These are phyloP conservation scores for Drosophila subquinaria DNA, from an alignment of 2,888 invertebrate species.

Conservation along the genomic window DNA sequence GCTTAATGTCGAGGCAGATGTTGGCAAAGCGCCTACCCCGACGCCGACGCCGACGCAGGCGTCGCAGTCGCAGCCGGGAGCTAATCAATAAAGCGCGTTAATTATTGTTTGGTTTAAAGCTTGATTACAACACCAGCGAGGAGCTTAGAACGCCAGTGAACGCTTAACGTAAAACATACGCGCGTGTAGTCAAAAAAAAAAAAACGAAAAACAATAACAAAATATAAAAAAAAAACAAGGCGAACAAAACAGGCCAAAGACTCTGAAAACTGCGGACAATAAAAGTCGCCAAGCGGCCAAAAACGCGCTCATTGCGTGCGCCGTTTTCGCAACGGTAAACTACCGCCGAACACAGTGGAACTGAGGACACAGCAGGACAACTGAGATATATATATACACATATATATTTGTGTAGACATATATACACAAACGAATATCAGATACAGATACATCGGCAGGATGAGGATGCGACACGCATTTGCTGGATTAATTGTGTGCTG, in stretches of 20 bases:
- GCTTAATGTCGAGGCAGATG: slow-evolving; percentile 16
- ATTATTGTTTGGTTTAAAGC: slow-evolving; percentile 80
- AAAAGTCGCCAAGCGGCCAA: slow-evolving; percentile 75
- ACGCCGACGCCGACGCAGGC: slow-evolving; percentile 2
- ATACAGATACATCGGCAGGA: slow-evolving; percentile 36
- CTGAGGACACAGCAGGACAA: slow-evolving; percentile 13
- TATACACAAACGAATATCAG: slow-evolving; percentile 8
- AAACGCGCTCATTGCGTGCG: slow-evolving; percentile 76
- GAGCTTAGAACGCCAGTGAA: slow-evolving; percentile 70
- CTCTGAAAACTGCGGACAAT: slow-evolving; percentile 57
- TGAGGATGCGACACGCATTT: slow-evolving; percentile 74
- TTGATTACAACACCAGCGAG: slow-evolving; percentile 66
- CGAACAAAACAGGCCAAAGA: slow-evolving; percentile 8
- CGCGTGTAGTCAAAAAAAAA: slow-evolving; percentile 22
- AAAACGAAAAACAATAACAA: too few species aligned
- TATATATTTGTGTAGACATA: not conserved
- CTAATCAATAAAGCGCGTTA: slow-evolving; percentile 70
- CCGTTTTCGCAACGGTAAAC: slow-evolving; percentile 70
- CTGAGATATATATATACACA: not conserved
- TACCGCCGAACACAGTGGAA: slow-evolving; percentile 34
- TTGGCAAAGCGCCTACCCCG: not conserved
- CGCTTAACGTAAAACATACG: slow-evolving; percentile 66
- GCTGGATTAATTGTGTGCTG: slow-evolving; percentile 81
- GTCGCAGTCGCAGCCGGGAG: slow-evolving; percentile 20
- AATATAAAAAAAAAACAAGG: slow-evolving; percentile 13